Evolutionary conservation across 2,888 invertebrate species (phyloP).

Genomic region (Deladenus siricidicola): DNA sequence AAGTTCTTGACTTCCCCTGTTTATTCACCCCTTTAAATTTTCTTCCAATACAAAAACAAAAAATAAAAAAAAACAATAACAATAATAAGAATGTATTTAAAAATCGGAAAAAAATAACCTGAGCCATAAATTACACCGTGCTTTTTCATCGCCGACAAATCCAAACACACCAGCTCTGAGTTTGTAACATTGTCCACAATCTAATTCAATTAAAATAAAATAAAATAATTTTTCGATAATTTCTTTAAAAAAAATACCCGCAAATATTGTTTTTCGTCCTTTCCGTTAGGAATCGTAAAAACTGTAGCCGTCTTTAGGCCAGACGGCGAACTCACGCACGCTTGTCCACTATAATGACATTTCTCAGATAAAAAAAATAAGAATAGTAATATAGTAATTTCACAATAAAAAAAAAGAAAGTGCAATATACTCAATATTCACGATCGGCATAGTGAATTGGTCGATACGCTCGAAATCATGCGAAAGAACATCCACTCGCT

Average conservation of each 20-base stretch:
- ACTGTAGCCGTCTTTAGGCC: slow-evolving; percentile 38
- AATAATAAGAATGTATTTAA: not conserved
- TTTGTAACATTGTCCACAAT: slow-evolving; percentile 13
- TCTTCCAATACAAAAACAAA: not conserved
- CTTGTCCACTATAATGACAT: slow-evolving; percentile 12
- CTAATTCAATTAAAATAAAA: slow-evolving; percentile 23
- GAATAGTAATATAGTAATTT: not conserved
- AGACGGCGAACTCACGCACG: slow-evolving; percentile 23
- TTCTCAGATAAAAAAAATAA: not conserved
- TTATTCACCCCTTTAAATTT: not conserved
- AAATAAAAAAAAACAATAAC: not conserved
- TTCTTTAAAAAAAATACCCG: slow-evolving; percentile 7
- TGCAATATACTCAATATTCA: slow-evolving; percentile 31
- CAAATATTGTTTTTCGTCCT: slow-evolving; percentile 42
- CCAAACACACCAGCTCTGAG: slow-evolving; percentile 26
- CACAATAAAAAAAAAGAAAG: not conserved
- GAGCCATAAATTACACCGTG: slow-evolving; percentile 37
- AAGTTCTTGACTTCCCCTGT: no score
- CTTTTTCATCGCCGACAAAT: slow-evolving; percentile 39
- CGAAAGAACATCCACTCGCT: slow-evolving; percentile 13
- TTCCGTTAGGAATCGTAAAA: slow-evolving; percentile 37
- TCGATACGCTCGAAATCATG: slow-evolving; percentile 27
- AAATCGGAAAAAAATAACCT: not conserved
- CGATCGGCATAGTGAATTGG: slow-evolving; percentile 29
- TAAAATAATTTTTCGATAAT: slow-evolving; percentile 5